These are phyloP conservation scores for Campoplex nolae DNA, from an alignment of 2,888 invertebrate genomes.

Conservation along the genomic window DNA sequence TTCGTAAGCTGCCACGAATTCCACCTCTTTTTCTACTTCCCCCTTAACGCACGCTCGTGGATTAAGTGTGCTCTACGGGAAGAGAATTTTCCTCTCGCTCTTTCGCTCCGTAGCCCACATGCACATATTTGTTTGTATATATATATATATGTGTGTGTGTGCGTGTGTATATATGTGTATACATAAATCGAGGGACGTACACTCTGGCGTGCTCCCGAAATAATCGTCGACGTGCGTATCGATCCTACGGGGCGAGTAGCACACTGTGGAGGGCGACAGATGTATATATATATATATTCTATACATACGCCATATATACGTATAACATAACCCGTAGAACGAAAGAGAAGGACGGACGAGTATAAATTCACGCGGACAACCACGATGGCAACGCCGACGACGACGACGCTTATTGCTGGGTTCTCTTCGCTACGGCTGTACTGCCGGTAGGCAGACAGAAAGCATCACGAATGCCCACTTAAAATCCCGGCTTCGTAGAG, in stretches of 20 bases:
- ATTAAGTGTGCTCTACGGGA: neutral
- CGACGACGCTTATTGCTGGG: conserved; percentile 66
- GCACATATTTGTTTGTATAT: neutral
- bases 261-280: conserved; percentile 39
- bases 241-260: conserved; percentile 70
- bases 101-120: neutral
- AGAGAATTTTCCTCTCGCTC: conserved; percentile 5
- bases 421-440: conserved; percentile 33
- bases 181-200: conserved; percentile 47
- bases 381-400: conserved; percentile 67
- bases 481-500: conserved; percentile 53
- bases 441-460: conserved; percentile 56
- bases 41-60: neutral
- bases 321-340: conserved; percentile 37
- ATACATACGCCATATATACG: conserved; percentile 11
- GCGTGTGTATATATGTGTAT: neutral
- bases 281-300: conserved; percentile 31
- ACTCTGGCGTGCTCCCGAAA: conserved; percentile 72
- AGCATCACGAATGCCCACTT: conserved; percentile 56
- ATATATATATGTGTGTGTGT: too few relatives aligned
- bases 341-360: conserved; percentile 44
- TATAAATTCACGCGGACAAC: conserved; percentile 67
- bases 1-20: neutral
- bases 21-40: neutral
- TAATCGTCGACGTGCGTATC: conserved; percentile 74